Base-by-base conservation (phyloP, 2,888 invertebrate species). In the Philereme vetulata region DNA sequence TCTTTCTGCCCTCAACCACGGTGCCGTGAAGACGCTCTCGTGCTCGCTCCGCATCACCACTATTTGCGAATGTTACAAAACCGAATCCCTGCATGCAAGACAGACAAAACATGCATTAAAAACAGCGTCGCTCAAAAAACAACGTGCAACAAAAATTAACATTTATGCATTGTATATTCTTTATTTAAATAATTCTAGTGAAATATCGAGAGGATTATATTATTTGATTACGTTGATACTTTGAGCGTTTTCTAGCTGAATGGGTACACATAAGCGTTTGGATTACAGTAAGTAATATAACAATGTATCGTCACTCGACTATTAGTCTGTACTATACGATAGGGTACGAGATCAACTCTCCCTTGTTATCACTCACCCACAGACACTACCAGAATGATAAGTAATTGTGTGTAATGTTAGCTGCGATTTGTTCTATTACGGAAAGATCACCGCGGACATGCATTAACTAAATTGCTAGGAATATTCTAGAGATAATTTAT, bases 11-110 rank as follows among this genome's bases (percentile, higher is more conserved):
- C 97, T 99, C 99, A 96, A 99, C 98, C 97, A 99, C 98, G 95
- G 98, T 98, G 96, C 99, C 99, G 96, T 99, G 99, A 95, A 99
- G 97, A 96, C 98, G 98, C 96, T 98, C 98, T 96, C 99, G 98
- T 97, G 99, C 99, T 96, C 98, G 97, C 96, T 99, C 99, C 94
- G 99, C 99, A 95, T 99, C 99, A 95, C 97, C 97, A 96, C 98
- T 98, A 97, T 98, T 98, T 96, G 98, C 98, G 98, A 99, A 99
- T 96, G 99, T 99, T 96, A 99, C 99, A 97, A 99, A 99, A 97
- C 99, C 99, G 97, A 99, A 99, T 96, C 99, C 99, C 99, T 99
- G 97, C 96, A 97, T 97, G 97, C 97, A 97, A 95, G 96, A 97
- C 96, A 96, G 96, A 96, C 96, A 96, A 96, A 96, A 96, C 96